Evolutionary conservation across 1,140 invertebrate genomes (phyloP).

Genomic region (Drosophila nigromelanica): DNA sequence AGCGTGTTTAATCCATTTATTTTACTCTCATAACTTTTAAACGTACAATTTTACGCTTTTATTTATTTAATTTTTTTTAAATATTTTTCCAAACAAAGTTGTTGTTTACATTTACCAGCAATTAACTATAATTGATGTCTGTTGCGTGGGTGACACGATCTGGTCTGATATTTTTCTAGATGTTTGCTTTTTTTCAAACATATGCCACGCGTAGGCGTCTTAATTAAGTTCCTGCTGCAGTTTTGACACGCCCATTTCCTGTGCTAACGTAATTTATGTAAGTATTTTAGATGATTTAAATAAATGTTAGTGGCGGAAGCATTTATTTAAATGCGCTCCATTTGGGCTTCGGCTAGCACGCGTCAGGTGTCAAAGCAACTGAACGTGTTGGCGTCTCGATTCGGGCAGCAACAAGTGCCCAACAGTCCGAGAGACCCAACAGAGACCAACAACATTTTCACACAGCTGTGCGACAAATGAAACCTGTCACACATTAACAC

Average conservation of each 20-base stretch:
- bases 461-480: slow-evolving; percentile 42
- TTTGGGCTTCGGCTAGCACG: slow-evolving; percentile 19
- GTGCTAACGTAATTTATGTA: slow-evolving; percentile 51
- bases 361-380: slow-evolving; percentile 22
- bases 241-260: slow-evolving; percentile 51
- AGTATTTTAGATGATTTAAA: slow-evolving; percentile 35
- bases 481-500: slow-evolving; percentile 40
- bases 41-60: too few species aligned
- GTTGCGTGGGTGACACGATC: slow-evolving; percentile 42
- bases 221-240: slow-evolving; percentile 55
- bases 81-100: background rate
- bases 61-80: background rate
- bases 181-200: slow-evolving; percentile 25
- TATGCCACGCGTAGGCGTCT: slow-evolving; percentile 63
- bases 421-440: background rate
- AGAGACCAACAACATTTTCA: slow-evolving; percentile 19
- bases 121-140: slow-evolving; percentile 52
- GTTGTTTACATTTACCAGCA: slow-evolving; percentile 47
- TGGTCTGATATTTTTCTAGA: slow-evolving; percentile 45
- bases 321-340: slow-evolving; percentile 47
- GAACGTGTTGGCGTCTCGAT: slow-evolving; percentile 4
- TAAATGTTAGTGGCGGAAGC: slow-evolving; percentile 63
- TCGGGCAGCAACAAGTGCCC: slow-evolving; percentile 18
- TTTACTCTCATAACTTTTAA: background rate
- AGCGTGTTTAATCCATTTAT: background rate